Base-by-base conservation (phyloP, 2,113 vertebrate genomes). In the Alligator mississippiensis region DNA sequence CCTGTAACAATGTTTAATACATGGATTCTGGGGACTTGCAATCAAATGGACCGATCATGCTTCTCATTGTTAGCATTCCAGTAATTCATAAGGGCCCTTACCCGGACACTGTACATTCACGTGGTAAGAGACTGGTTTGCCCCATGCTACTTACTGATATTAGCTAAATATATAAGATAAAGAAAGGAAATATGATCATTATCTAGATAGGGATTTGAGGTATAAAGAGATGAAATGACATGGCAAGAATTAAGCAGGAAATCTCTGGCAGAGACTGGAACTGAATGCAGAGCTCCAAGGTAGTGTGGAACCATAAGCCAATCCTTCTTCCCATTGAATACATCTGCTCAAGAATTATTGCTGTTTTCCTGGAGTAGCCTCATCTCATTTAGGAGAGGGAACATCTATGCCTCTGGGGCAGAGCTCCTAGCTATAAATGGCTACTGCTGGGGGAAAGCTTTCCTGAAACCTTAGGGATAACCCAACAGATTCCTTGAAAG, bases 401-500 rank as follows among this genome's bases (percentile, higher is more conserved):
- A 25, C 21, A 47, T 74, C 22, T 22, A 38, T 21, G 70, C 34
- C 21, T 38, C 70, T 47, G 34, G 30, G 4, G 34, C 13, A 24
- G 70, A 74, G 12, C 12, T 22, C 16, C 28, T 70, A 76, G n/a
- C 10, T 58, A 70, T 30, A 68, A 58, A 81, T 62, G 11, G 5
- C 12, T 24, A 2, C 70, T 30, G 59, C 72, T 61, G 22, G 54
- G 76, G 85, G 57, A 85, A 22, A 77, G 72, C 54, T 28, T 84
- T 55, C 77, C 57, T 30, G 80, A 89, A 84, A 93, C 88, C 84
- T 84, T 68, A 86, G 28, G 8, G 34, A 17, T 54, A 84, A 74
- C 58, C 34, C 34, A 80, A 60, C 68, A 89, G 72, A 89, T 76
- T 11, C 93, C 77, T 83, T 10, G 30, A 96, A 93, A 97, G 91